A percentile compares a stretch with the other conserved stretches of the same genome.
Evolutionary conservation across 2,797 vertebrate species (phyloP).

Genomic region (Micromesistius poutassou): DNA sequence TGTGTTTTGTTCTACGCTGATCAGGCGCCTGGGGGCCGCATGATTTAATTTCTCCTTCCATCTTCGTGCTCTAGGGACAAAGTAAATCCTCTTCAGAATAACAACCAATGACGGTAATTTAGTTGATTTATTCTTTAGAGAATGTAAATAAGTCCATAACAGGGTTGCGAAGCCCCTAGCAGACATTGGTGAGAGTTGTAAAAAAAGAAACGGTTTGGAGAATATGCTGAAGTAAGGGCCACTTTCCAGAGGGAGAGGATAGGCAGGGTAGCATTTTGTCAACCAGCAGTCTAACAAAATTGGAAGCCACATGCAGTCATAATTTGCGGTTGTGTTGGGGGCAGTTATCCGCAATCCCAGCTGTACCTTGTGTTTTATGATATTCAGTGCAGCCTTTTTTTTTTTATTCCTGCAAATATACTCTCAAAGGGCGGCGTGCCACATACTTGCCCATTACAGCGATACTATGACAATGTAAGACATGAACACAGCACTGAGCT

Average conservation of each 20-base stretch:
- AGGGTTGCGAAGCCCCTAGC: constrained; percentile 5
- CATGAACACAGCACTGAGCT: background rate
- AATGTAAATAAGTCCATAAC: background rate
- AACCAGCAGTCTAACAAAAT: background rate
- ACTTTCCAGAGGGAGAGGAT: background rate
- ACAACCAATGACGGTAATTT: background rate
- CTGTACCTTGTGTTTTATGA: background rate
- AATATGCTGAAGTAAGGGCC: background rate
- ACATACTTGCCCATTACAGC: background rate
- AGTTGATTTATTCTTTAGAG: too few species aligned
- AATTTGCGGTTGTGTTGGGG: constrained; percentile 2
- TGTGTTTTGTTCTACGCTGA: background rate
- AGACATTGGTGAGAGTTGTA: background rate
- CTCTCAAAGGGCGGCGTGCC: background rate
- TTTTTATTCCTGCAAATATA: background rate
- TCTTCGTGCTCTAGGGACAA: background rate
- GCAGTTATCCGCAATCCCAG: background rate
- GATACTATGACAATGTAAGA: background rate
- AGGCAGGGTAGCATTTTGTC: background rate
- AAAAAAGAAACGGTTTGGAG: background rate
- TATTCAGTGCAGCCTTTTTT: background rate
- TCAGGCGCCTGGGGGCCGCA: background rate
- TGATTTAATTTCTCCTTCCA: background rate
- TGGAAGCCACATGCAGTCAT: constrained; percentile 1
- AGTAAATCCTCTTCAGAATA: background rate